Base-by-base conservation (phyloP, 2,888 invertebrate genomes). In the Temnothorax ravouxi region DNA sequence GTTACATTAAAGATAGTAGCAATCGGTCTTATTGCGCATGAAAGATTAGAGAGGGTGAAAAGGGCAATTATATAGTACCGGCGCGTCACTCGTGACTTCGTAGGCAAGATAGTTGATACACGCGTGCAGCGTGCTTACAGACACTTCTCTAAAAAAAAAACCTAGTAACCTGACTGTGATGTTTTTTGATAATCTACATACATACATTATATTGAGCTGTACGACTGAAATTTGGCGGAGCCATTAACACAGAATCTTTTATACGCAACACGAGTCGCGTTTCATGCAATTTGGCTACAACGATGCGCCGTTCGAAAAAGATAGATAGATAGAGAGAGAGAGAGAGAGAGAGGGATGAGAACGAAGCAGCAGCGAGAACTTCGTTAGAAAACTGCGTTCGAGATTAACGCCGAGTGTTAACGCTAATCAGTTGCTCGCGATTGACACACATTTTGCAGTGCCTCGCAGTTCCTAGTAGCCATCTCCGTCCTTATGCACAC, bases 401-500 rank as follows among this genome's bases (percentile, higher is more conserved):
- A 44, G 69, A 64, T 81, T 80, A 80, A 67, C 29, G 80, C 61
- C 18, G 38, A 50, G n/a, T 13, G 47, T 75, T 75, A 88, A 75
- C 83, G 87, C 84, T 86, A 90, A 86, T 87, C 88, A 3, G 8
- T 76, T 50, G 71, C 41, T 59, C 47, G 72, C 38, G 47, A 83
- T 87, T 80, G 87, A 90, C 62, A 69, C 82, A 64, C 84, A 84
- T 86, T 86, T 84, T 85, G 87, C 88, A 86, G 88, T 90, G 86
- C 87, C 88, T 90, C 90, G 93, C 92, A 94, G 94, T 94, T 94
- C 94, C 94, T 93, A 93, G 83, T 93, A 92, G 92, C 89, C 91
- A 92, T 90, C 91, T 94, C 94, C 94, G 93, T 94, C 93, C 93
- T 92, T 88, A 86, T 84, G 86, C 89, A 84, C 82, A 84, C 82